Evolutionary conservation across 2,888 invertebrate species (phyloP).

Genomic region (Brachyptera putata): DNA sequence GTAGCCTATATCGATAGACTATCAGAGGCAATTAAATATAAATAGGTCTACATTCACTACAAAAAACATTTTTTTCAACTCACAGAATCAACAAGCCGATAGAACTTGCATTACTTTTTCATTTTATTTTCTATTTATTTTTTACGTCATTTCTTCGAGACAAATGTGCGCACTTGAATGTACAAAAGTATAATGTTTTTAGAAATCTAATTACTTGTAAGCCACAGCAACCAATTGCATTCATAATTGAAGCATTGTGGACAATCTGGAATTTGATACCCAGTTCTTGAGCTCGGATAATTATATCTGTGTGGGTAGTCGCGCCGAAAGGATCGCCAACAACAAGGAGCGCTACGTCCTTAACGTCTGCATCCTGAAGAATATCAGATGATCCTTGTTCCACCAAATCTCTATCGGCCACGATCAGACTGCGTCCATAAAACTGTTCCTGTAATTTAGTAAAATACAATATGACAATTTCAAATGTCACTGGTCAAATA

Average conservation of each 20-base stretch:
- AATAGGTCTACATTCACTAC: too few relatives aligned
- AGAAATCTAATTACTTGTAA: conserved; percentile 55
- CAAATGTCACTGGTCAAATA: background rate
- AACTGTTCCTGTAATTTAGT: conserved; percentile 71
- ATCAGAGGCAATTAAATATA: too few relatives aligned
- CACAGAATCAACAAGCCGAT: too few relatives aligned
- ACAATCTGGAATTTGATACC: conserved; percentile 72
- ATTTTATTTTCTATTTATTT: too few relatives aligned
- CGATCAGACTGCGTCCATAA: conserved; percentile 72
- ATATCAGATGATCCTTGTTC: conserved; percentile 86
- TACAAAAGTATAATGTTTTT: too few relatives aligned
- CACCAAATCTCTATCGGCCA: conserved; percentile 93
- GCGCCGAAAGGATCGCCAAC: conserved; percentile 99
- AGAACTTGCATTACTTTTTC: too few relatives aligned
- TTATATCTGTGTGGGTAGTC: conserved; percentile 94
- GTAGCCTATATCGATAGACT: too few relatives aligned
- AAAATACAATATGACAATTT: background rate
- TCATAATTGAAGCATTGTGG: conserved; percentile 97
- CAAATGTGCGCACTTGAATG: too few relatives aligned
- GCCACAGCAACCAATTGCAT: conserved; percentile 94
- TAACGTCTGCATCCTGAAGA: conserved; percentile 63
- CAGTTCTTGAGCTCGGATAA: conserved; percentile 80
- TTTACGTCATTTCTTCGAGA: too few relatives aligned
- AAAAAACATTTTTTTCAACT: too few relatives aligned
- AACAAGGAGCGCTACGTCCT: conserved; percentile 85